Percentiles rank a stretch among this genome's conserved stretches.
phyloP scores from a whole-genome alignment of 1,140 invertebrate genomes.

The Ridgeia piscesae region DNA sequence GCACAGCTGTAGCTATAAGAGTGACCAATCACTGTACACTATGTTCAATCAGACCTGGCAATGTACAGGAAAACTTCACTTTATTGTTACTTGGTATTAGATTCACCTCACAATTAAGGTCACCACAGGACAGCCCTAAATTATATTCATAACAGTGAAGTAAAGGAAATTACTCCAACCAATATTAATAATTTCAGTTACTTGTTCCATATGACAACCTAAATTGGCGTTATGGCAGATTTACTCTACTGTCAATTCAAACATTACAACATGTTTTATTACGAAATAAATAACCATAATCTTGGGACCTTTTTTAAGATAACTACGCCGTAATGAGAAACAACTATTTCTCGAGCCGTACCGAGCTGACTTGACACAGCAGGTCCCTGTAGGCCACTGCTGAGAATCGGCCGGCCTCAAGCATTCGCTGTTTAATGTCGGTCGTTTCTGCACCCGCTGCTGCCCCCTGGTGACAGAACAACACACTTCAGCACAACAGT shows the following conservation, averaged over 20 bases:
- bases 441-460: conserved; percentile 80
- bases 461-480: conserved; percentile 65
- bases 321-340: background rate
- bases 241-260: background rate
- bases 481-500: background rate
- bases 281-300: background rate
- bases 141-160: too few species aligned
- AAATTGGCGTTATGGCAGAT: too few species aligned
- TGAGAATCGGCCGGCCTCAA: conserved; percentile 80
- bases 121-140: too few species aligned
- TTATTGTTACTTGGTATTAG: too few species aligned
- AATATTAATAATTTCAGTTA: too few species aligned
- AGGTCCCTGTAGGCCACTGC: conserved; percentile 81
- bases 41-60: background rate
- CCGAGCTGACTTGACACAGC: conserved; percentile 78
- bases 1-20: background rate
- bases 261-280: too few species aligned
- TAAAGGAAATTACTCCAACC: too few species aligned
- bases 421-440: conserved; percentile 75
- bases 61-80: too few species aligned
- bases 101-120: too few species aligned
- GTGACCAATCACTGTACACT: background rate
- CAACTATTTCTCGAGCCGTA: conserved; percentile 47
- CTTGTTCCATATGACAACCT: too few species aligned
- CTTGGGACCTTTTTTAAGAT: background rate